Evolutionary conservation across 2,888 invertebrate species (phyloP), one percentile per base, ranked within the genome.

Genomic region (Lasiommata megera): DNA sequence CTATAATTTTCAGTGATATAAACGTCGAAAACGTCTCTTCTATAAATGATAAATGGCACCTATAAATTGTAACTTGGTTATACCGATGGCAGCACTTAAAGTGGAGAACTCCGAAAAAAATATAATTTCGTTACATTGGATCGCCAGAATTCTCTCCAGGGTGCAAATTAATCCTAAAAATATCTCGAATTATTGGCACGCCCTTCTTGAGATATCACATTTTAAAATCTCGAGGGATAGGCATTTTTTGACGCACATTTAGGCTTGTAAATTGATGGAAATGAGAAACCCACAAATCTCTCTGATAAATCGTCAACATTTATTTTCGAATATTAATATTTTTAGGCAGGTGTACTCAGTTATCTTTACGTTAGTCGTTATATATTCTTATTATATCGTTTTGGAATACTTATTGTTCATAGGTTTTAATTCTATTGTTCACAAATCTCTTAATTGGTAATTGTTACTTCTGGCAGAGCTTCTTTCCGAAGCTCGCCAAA

Each of bases 41-140:
- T 77, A 81, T 82, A 76, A 80, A 84, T 85, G 83, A 88, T 82
- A 79, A 87, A 87, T 82, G 77, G 65, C 44, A 62, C 73, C 76
- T 72, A 86, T 84, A 86, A 84, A 84, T 86, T 79, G 79, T 82
- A 84, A 82, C 70, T 72, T 73, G 69, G 67, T 71, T 79, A 80
- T 81, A 86, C 82, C 80, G 84, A 85, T 82, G 78, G 73, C 72
- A 73, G 73, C 74, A 73, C 76, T 82, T 80, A 74, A 68, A 68
- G 68, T 65, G 75, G 72, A 71, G 75, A 73, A 71, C 76, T 80
- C 79, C 80, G 79, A 81, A 82, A 84, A 63, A 86, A 82, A 84
- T 84, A 83, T 83, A 78, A 84, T 84, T 87, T 82, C 77, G 78
- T 80, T 76, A 78, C 72, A 75, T 79, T 68, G 71, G 72, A 79